These are phyloP conservation scores for Xenentodon cancila DNA, from an alignment of 2,797 vertebrate genomes.

Conservation along the genomic window DNA sequence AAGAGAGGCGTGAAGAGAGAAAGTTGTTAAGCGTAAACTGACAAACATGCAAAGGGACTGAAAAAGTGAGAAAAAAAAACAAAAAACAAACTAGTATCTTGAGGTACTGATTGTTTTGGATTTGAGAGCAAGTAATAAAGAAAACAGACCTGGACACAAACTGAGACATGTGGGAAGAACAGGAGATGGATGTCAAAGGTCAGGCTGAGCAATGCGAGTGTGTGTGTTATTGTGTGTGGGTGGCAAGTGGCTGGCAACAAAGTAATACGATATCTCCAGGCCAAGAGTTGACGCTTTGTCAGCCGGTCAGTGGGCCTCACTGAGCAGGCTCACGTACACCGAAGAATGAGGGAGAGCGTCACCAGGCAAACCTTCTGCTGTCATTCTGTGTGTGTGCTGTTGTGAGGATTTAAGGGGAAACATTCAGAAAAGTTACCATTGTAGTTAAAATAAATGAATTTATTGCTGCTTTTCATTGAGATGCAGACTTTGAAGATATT, in stretches of 20 bases:
- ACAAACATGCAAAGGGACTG: background rate
- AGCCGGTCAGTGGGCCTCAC: conserved; percentile 24
- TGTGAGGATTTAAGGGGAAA: no score
- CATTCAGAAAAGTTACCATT: background rate
- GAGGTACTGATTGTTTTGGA: background rate
- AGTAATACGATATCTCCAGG: conserved; percentile 29
- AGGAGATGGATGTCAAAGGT: conserved; percentile 17
- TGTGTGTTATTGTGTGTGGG: conserved; percentile 10
- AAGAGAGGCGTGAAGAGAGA: background rate
- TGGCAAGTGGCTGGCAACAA: conserved; percentile 31
- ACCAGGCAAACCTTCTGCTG: conserved; percentile 8
- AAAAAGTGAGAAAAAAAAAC: background rate
- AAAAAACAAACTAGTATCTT: background rate
- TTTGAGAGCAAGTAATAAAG: conserved; percentile 4
- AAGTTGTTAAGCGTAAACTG: background rate
- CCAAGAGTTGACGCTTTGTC: conserved; percentile 33
- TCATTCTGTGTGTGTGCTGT: background rate
- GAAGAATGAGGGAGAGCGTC: conserved; percentile 25
- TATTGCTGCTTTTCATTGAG: background rate
- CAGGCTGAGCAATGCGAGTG: conserved; percentile 1
- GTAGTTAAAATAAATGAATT: background rate
- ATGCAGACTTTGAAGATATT: background rate
- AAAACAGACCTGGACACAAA: conserved; percentile 17
- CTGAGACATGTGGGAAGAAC: background rate
- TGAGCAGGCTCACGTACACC: conserved; percentile 17